These are phyloP conservation scores for Smutsia temminckii DNA, from an alignment of 2,797 vertebrate genomes.

Conservation along the genomic window DNA sequence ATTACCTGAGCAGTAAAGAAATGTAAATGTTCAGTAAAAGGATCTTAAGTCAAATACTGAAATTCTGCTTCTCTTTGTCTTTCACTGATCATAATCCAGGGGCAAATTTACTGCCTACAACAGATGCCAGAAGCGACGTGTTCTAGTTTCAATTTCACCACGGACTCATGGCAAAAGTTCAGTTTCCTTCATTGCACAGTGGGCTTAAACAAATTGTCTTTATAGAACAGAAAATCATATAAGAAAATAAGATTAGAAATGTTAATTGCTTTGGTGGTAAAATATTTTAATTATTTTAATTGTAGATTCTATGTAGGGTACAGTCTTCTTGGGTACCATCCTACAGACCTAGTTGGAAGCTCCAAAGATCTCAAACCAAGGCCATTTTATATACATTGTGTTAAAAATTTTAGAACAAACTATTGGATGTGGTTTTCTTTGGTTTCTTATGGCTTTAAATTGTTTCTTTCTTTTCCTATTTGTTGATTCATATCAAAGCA, in stretches of 20 bases:
- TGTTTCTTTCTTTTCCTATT: neutral
- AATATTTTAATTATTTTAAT: neutral
- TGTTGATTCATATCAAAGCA: neutral
- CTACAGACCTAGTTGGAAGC: neutral
- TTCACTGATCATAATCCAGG: neutral
- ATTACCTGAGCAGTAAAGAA: neutral
- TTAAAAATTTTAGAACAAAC: neutral
- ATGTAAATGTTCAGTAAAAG: neutral
- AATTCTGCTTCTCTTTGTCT: neutral
- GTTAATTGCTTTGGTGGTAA: neutral
- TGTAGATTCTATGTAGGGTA: neutral
- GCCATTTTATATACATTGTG: neutral
- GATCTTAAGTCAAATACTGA: neutral
- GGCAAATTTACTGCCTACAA: neutral
- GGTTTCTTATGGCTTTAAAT: neutral
- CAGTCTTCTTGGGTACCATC: neutral
- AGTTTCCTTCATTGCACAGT: neutral
- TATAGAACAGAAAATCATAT: neutral
- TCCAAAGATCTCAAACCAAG: neutral
- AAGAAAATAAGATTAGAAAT: neutral
- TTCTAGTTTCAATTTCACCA: neutral
- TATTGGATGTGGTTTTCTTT: neutral
- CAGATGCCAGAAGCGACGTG: rapidly evolving
- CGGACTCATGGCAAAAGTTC: neutral
- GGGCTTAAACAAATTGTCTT: neutral